A percentile compares a stretch with the other conserved stretches of the same genome.
These are phyloP conservation scores for Calypte anna DNA, from an alignment of 2,113 vertebrate genomes.

Conservation along the genomic window DNA sequence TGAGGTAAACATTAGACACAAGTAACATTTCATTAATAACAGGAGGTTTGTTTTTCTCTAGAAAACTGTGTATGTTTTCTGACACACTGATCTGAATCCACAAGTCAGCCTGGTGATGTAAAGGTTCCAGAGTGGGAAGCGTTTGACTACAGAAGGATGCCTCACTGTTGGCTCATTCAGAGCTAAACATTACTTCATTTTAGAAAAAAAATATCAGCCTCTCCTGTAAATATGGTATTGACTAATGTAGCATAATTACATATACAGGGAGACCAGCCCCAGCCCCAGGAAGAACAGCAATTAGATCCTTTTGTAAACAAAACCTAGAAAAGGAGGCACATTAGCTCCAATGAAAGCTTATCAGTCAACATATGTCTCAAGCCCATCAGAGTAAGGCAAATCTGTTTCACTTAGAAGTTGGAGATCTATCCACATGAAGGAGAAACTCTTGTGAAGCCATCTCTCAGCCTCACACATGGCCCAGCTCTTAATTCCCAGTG, in stretches of 20 bases:
- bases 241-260: neutral
- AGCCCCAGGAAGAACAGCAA: neutral
- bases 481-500: neutral
- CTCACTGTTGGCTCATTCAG: neutral
- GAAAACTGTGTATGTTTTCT: neutral
- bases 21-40: neutral
- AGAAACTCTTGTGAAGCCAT: neutral
- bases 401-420: neutral
- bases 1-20: neutral
- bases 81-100: neutral
- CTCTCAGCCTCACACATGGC: neutral
- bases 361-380: neutral
- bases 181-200: neutral
- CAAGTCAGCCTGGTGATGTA: neutral
- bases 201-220: neutral
- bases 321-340: neutral
- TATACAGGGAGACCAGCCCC: neutral
- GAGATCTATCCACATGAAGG: neutral
- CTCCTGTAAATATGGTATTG: neutral
- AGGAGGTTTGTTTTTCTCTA: neutral
- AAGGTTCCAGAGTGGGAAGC: neutral
- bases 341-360: neutral
- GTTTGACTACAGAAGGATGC: neutral
- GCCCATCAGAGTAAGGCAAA: neutral
- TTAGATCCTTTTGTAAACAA: neutral